A percentile compares a stretch with the other conserved stretches of the same genome.
These are phyloP conservation scores for Dissostichus mawsoni DNA, from an alignment of 2,113 vertebrate species.

Conservation along the genomic window DNA sequence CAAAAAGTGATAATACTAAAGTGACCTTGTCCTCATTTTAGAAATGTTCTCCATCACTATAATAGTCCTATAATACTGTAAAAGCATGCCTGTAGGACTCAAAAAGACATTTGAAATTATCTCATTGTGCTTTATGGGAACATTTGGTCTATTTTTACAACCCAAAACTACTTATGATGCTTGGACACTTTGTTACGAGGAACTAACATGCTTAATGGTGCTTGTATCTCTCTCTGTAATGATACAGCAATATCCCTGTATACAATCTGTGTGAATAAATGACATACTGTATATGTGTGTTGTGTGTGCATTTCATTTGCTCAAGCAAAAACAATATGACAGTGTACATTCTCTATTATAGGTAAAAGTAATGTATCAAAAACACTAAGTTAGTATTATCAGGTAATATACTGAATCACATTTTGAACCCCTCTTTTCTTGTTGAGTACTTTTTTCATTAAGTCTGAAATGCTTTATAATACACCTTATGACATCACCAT, in stretches of 20 bases:
- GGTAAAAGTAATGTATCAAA: too few species aligned
- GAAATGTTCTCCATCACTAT: background rate
- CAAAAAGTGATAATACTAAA: conserved; percentile 6
- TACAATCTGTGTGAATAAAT: background rate
- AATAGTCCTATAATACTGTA: conserved; percentile 10
- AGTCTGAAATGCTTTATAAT: too few species aligned
- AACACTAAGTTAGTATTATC: background rate
- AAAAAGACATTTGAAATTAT: conserved; percentile 9
- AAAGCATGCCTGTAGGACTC: background rate
- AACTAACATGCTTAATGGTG: background rate
- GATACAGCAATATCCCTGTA: background rate
- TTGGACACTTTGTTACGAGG: background rate
- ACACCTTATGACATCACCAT: too few species aligned
- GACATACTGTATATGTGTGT: background rate
- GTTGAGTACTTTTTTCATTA: too few species aligned
- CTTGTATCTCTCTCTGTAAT: background rate
- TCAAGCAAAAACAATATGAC: background rate
- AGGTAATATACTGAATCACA: background rate
- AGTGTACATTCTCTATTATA: background rate
- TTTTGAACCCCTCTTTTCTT: too few species aligned
- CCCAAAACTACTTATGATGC: background rate
- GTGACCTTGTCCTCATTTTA: background rate
- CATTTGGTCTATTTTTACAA: conserved; percentile 3
- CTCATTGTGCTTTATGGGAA: conserved; percentile 14
- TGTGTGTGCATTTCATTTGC: too few species aligned